Percentiles rank a stretch among this genome's conserved stretches.
Evolutionary conservation across 2,797 vertebrate genomes (phyloP).

Genomic region (Masticophis lateralis): DNA sequence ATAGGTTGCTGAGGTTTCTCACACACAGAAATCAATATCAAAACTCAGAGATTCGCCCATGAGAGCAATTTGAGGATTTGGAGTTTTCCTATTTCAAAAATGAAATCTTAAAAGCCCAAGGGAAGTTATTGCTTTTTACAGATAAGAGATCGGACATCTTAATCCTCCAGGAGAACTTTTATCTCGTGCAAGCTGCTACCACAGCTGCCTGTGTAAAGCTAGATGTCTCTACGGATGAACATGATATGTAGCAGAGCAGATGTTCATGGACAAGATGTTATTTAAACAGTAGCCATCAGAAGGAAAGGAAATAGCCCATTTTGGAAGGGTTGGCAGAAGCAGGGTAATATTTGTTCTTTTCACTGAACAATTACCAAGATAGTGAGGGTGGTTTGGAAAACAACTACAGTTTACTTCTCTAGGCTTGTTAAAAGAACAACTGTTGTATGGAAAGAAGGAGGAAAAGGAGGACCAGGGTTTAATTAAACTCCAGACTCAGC

Average conservation of each 20-base stretch:
- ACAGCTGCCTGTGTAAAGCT: background rate
- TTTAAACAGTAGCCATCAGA: background rate
- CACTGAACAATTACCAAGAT: background rate
- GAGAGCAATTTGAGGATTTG: slow-evolving; percentile 6
- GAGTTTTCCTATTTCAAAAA: slow-evolving; percentile 7
- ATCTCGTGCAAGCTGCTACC: background rate
- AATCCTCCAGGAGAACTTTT: slow-evolving; percentile 22
- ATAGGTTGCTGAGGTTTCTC: slow-evolving; percentile 59
- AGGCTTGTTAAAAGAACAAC: background rate
- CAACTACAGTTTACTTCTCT: background rate
- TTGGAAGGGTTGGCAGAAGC: slow-evolving; percentile 10
- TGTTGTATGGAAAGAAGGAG: background rate
- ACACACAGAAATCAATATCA: slow-evolving; percentile 51
- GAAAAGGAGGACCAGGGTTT: background rate
- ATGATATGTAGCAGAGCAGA: slow-evolving; percentile 30
- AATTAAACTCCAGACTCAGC: background rate
- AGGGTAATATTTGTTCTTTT: slow-evolving; percentile 13
- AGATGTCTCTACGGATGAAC: slow-evolving; percentile 34
- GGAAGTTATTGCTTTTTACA: background rate
- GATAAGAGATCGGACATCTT: background rate
- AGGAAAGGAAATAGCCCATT: slow-evolving; percentile 13
- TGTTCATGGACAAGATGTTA: slow-evolving; percentile 28
- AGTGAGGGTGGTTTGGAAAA: background rate
- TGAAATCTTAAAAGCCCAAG: background rate
- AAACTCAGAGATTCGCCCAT: slow-evolving; percentile 30